These are phyloP conservation scores for Ametastegia equiseti DNA, from an alignment of 2,888 invertebrate genomes.

Conservation along the genomic window DNA sequence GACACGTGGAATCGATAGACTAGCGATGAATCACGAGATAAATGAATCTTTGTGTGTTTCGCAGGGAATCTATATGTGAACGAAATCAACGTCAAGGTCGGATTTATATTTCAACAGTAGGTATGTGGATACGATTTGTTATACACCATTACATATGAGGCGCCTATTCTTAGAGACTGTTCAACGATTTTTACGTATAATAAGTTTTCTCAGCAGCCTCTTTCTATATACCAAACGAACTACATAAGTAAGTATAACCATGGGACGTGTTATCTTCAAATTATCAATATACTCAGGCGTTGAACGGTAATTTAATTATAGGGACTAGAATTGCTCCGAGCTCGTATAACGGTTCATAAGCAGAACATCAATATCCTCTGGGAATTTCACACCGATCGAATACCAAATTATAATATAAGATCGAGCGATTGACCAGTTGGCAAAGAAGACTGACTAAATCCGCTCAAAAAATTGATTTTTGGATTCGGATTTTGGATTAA, in stretches of 20 bases:
- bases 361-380: background rate
- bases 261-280: background rate
- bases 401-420: background rate
- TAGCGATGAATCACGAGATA: conserved; percentile 21
- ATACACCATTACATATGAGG: background rate
- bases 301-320: conserved; percentile 21
- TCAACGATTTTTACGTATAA: background rate
- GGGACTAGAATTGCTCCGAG: background rate
- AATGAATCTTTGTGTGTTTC: background rate
- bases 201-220: too few relatives aligned
- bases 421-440: too few relatives aligned
- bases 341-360: background rate
- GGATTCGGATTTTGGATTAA: background rate
- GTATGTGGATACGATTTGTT: background rate
- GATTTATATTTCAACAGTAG: background rate
- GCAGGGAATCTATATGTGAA: background rate
- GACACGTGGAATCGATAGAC: background rate
- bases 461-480: background rate
- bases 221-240: background rate
- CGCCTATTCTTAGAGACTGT: conserved; percentile 18
- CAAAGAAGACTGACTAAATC: too few relatives aligned
- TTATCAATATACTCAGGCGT: background rate
- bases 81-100: background rate
- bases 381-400: background rate
- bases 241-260: background rate